Evolutionary conservation across 2,113 vertebrate genomes (phyloP).

Genomic region (Cranoglanis bouderius): DNA sequence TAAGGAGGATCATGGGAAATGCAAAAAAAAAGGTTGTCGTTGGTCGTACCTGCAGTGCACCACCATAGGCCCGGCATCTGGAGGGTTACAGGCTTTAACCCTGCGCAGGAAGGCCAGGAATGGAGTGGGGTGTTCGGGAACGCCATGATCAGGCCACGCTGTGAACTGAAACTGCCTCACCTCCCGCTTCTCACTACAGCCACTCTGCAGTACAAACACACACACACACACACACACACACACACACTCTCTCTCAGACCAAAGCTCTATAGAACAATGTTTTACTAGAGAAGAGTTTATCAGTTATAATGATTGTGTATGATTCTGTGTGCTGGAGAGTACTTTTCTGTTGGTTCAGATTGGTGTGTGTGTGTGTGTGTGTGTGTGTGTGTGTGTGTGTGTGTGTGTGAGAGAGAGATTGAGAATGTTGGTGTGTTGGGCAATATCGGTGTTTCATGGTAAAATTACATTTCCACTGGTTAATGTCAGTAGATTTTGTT

Average conservation of each 20-base stretch:
- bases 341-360: not conserved
- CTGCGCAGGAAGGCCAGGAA: constrained; percentile 94
- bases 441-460: too few species aligned
- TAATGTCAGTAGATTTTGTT: not conserved
- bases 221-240: constrained; percentile 1
- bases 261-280: too few species aligned
- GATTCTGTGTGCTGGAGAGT: not conserved
- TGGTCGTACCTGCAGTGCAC: constrained; percentile 82
- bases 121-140: constrained; percentile 95
- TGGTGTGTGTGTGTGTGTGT: not conserved
- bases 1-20: not conserved
- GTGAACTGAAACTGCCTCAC: constrained; percentile 99
- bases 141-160: constrained; percentile 98
- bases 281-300: not conserved
- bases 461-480: too few species aligned
- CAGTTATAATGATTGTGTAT: not conserved
- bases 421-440: too few species aligned
- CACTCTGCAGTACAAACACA: constrained; percentile 77
- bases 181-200: constrained; percentile 97
- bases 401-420: too few species aligned
- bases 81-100: constrained; percentile 97
- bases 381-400: not conserved
- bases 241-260: not conserved
- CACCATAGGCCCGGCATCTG: constrained; percentile 97
- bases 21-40: not conserved